These are phyloP conservation scores for Theodoxus fluviatilis DNA, from an alignment of 2,888 invertebrate species.

Conservation along the genomic window DNA sequence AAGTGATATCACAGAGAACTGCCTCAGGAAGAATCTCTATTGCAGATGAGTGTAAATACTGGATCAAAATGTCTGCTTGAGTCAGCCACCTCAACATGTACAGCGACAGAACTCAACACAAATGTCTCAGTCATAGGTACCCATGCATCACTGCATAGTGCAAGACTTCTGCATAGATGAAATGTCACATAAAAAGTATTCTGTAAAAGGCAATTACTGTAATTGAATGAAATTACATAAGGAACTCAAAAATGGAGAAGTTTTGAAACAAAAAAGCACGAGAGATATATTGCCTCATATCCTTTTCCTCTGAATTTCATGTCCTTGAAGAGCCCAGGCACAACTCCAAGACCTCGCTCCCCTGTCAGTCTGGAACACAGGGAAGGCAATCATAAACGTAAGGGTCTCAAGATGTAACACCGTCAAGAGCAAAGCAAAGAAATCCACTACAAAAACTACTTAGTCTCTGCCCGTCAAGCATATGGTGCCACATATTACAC, in stretches of 20 bases:
- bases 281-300: slow-evolving; percentile 68
- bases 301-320: slow-evolving; percentile 84
- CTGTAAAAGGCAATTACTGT: not conserved
- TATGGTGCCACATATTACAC: no score
- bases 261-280: not conserved
- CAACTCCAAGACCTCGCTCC: slow-evolving; percentile 80
- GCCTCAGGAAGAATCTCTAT: no score
- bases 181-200: not conserved
- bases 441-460: no score
- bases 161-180: not conserved
- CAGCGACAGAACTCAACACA: no score
- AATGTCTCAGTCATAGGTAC: not conserved
- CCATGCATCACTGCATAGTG: not conserved
- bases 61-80: slow-evolving; percentile 11
- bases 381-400: no score
- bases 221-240: not conserved
- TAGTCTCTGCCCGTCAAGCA: no score
- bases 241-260: not conserved
- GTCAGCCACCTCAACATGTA: no score
- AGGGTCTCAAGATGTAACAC: no score
- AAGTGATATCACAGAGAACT: not conserved
- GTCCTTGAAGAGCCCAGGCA: slow-evolving; percentile 81
- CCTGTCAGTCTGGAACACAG: slow-evolving; percentile 73
- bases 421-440: no score
- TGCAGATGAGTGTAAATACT: no score